These are phyloP conservation scores for Epinotia nisella DNA, from an alignment of 2,888 invertebrate genomes.

Conservation along the genomic window DNA sequence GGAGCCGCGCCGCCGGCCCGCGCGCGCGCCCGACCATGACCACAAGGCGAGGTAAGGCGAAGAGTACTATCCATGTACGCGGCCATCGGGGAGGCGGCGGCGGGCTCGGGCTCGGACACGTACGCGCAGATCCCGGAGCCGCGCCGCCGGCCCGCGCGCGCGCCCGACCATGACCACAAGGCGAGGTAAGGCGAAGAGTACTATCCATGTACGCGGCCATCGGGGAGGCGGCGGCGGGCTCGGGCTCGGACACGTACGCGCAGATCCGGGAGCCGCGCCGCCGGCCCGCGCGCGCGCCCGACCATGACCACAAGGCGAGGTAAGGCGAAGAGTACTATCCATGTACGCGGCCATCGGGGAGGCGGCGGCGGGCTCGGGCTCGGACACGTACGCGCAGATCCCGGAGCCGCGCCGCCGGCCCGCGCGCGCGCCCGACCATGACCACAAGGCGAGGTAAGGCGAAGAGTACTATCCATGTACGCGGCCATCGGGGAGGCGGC, in stretches of 20 bases:
- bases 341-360: slow-evolving; percentile 96
- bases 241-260: slow-evolving; percentile 93
- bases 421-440: slow-evolving; percentile 50
- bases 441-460: slow-evolving; percentile 59
- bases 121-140: slow-evolving; percentile 90
- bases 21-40: slow-evolving; percentile 48
- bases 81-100: slow-evolving; percentile 91
- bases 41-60: slow-evolving; percentile 58
- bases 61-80: slow-evolving; percentile 87
- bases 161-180: slow-evolving; percentile 49
- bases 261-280: slow-evolving; percentile 86
- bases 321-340: slow-evolving; percentile 39
- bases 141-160: slow-evolving; percentile 53
- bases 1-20: slow-evolving; percentile 59
- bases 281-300: slow-evolving; percentile 51
- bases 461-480: too few species aligned
- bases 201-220: too few species aligned
- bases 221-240: slow-evolving; percentile 89
- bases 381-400: slow-evolving; percentile 95
- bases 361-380: slow-evolving; percentile 88
- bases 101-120: slow-evolving; percentile 92
- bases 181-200: slow-evolving; percentile 57
- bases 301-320: slow-evolving; percentile 57
- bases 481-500: too few species aligned
- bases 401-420: slow-evolving; percentile 64